Evolutionary conservation across 1,140 invertebrate species (phyloP).

Genomic region (Caenorhabditis tropicalis): DNA sequence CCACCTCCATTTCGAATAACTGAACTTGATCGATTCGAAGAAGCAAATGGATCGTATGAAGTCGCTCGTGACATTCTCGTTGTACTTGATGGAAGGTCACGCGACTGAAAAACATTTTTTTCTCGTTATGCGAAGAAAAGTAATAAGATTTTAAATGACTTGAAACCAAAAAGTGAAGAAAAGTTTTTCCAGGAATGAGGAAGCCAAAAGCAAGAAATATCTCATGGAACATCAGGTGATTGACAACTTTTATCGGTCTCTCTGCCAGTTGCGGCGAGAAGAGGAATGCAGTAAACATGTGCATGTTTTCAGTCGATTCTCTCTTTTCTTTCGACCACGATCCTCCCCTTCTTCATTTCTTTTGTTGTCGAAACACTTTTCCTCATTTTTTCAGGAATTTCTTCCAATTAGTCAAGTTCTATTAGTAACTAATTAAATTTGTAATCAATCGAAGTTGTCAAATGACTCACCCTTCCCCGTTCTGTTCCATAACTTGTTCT

Average conservation of each 20-base stretch:
- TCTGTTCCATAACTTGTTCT: constrained; percentile 3
- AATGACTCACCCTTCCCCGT: neutral
- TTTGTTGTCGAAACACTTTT: neutral
- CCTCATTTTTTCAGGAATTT: neutral
- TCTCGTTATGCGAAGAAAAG: neutral
- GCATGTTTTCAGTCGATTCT: neutral
- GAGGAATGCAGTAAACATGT: neutral
- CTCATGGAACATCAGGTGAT: constrained; percentile 23
- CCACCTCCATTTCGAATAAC: neutral
- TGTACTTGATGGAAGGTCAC: neutral
- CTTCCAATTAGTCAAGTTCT: neutral
- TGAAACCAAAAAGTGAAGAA: neutral
- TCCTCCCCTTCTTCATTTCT: too few relatives aligned
- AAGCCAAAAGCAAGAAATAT: neutral
- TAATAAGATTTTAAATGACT: neutral
- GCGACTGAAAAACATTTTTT: neutral
- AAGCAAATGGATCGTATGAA: constrained; percentile 18
- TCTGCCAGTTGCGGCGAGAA: neutral
- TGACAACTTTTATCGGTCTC: constrained; percentile 37
- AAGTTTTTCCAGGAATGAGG: neutral
- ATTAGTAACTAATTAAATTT: neutral
- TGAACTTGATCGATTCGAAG: constrained; percentile 6
- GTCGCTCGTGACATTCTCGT: constrained; percentile 1
- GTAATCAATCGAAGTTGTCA: neutral
- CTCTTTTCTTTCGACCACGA: neutral